These are phyloP conservation scores for Oophaga pumilio DNA, from an alignment of 2,113 vertebrate species.

Conservation along the genomic window DNA sequence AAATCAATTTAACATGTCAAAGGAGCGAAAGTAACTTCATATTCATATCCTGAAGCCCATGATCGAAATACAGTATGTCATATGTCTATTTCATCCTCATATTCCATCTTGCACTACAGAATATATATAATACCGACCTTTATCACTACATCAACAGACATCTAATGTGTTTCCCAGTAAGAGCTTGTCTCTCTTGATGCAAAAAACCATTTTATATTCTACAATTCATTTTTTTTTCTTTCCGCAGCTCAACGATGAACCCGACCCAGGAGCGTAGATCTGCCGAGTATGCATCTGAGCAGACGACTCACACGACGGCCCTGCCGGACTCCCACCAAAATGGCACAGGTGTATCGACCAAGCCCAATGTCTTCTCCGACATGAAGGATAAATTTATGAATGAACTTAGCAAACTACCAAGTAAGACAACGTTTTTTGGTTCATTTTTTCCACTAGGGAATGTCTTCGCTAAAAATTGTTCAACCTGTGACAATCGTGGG, in stretches of 20 bases:
- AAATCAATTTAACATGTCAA: not conserved
- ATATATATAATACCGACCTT: not conserved
- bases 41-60: not conserved
- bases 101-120: not conserved
- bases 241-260: constrained; percentile 59
- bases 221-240: not conserved
- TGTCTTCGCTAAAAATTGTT: constrained; percentile 7
- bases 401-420: constrained; percentile 81
- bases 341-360: constrained; percentile 72
- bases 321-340: constrained; percentile 68
- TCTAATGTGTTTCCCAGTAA: not conserved
- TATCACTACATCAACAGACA: not conserved
- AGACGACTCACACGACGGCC: constrained; percentile 66
- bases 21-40: not conserved
- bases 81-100: not conserved
- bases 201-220: not conserved
- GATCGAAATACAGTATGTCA: not conserved
- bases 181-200: not conserved
- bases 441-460: not conserved
- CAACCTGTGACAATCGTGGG: not conserved
- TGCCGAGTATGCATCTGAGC: constrained; percentile 74
- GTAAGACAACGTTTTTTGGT: constrained; percentile 68
- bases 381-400: constrained; percentile 89
- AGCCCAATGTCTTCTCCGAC: constrained; percentile 80
- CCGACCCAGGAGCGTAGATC: constrained; percentile 74